Base-by-base conservation (phyloP, 2,888 invertebrate genomes). In the Lysandra coridon region DNA sequence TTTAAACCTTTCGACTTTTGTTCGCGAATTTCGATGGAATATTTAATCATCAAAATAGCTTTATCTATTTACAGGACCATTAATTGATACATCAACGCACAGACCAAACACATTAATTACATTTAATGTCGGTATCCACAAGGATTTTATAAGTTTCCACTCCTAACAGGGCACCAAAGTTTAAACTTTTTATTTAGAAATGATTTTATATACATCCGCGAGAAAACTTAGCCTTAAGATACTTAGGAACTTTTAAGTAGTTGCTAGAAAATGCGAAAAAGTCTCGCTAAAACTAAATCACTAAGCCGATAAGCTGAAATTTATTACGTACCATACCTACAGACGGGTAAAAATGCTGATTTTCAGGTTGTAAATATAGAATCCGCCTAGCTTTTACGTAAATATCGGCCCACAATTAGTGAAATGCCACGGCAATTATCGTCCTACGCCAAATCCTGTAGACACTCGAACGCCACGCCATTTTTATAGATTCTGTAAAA, bases 391-490 rank as follows among this genome's bases (percentile, higher is more conserved):
- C 57, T 17, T 53, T 33, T 33, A 30, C 17, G 57, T 17, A 76
- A 76, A 76, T 57, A 53, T 14, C 76, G 33, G 2, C 53, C 57
- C 53, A 53, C 53, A 57, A 53, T 76, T 57, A 23, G 23, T 23
- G 23, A 76, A 76, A 76, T 76, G 76, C 57, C 75, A 75, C 12
- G 49, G 4, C 23, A 75, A 75, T 49, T 17, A 30, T 80, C 81
- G 64, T 81, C 83, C 83, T 82, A 83, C 83, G 79, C 81, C 73
- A 80, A 81, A 80, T 83, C 81, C 81, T 76, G 79, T 81, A 80
- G 74, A 79, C 4, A 53, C 57, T 76, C 14, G 33, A 76, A 17
- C 76, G 23, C 49, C 44, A 76, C 57, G 14, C 75, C 44, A 76
- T 33, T 76, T 76, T 76, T 33, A 57, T 76, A 33, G 76, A 57